Percentiles rank a stretch among this genome's conserved stretches.
Conservation (phyloP, 2,888 invertebrate genomes). For the Pseudococcus viburni region DNA sequence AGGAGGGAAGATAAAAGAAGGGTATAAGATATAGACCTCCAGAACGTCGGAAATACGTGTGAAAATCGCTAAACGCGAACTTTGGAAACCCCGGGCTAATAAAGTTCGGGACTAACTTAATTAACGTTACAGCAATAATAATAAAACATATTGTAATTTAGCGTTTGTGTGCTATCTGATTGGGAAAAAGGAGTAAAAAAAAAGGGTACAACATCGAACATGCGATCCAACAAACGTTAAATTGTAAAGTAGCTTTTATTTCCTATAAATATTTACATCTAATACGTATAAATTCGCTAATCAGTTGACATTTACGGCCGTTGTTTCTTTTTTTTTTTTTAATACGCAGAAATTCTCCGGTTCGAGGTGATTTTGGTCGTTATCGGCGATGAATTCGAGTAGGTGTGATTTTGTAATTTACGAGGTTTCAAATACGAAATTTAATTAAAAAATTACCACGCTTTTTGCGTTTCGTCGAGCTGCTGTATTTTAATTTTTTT, state of each 20-base stretch:
- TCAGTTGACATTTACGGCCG: conserved; percentile 42
- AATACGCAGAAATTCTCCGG: background rate
- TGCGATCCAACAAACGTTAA: conserved; percentile 28
- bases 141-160: conserved; percentile 56
- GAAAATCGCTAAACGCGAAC: background rate
- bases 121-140: conserved; percentile 56
- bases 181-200: background rate
- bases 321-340: background rate
- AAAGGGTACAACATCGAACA: background rate
- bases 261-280: conserved; percentile 39
- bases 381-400: background rate
- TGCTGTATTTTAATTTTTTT: background rate
- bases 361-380: background rate
- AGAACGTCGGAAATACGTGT: background rate
- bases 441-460: background rate
- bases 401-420: background rate
- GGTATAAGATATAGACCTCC: too few species aligned
- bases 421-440: background rate
- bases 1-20: background rate
- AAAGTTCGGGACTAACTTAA: conserved; percentile 60
- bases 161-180: conserved; percentile 26
- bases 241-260: conserved; percentile 17
- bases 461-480: background rate
- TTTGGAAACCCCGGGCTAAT: conserved; percentile 48
- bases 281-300: conserved; percentile 44